Conservation (phyloP, 2,888 invertebrate species). For the Dinocampus coccinellae region DNA sequence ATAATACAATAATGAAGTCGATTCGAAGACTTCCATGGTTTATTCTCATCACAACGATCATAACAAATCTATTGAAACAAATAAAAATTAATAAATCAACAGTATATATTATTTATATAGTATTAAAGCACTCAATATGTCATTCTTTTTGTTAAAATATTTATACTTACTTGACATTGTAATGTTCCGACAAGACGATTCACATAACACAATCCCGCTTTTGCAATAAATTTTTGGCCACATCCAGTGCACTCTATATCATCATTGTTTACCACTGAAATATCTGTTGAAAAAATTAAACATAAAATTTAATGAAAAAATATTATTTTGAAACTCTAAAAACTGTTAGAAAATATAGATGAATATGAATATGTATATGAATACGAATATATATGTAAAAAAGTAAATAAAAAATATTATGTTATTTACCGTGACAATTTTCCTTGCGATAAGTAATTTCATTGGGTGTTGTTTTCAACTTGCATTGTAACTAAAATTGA, state of each 20-base stretch:
- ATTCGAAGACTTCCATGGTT: neutral
- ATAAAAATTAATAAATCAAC: neutral
- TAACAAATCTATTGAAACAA: neutral
- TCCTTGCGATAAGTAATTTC: conserved; percentile 3
- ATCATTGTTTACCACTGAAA: neutral
- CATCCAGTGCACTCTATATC: neutral
- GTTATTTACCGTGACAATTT: neutral
- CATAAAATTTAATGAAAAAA: neutral
- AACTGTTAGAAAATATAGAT: neutral
- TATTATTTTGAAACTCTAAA: too few relatives aligned
- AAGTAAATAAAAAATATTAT: neutral
- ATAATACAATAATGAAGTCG: neutral
- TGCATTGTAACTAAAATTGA: neutral
- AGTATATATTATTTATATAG: neutral
- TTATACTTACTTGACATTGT: conserved; percentile 6
- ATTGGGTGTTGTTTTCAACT: neutral
- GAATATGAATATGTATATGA: too few relatives aligned
- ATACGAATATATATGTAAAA: too few relatives aligned
- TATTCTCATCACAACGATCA: neutral
- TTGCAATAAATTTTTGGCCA: neutral
- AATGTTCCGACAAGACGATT: conserved; percentile 6
- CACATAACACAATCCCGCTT: neutral
- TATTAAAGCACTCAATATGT: neutral
- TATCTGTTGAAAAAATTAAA: neutral
- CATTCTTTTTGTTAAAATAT: neutral